Evolutionary conservation across 2,797 vertebrate genomes (phyloP), one percentile per base, ranked within the genome.

Genomic region (Myotis myotis): DNA sequence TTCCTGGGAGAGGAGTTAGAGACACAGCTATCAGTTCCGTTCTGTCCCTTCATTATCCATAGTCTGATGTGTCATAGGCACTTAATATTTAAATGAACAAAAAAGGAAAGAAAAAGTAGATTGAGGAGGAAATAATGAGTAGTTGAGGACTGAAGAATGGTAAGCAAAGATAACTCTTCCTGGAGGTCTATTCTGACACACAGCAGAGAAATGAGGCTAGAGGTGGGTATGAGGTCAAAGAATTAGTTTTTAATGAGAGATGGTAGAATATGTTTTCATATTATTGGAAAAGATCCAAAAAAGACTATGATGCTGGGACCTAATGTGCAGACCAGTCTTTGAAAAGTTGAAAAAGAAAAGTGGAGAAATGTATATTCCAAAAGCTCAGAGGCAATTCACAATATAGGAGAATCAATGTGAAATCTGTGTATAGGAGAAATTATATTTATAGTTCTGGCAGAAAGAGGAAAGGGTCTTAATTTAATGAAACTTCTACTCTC

Each of bases 41-140:
- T n/a, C n/a, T n/a, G n/a, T n/a, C n/a, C n/a, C n/a, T n/a, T n/a
- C n/a, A n/a, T n/a, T n/a, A n/a, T 68, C 23, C 41, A 91, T 86
- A 95, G 15, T 5, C 8, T 85, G 9, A 62, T 53, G 25, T 38
- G 5, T 62, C n/a, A 75, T 16, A 83, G 20, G 4, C 22, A 60
- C 87, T 96, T 75, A 68, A 38, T 38, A 74, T 23, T 95, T 93
- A 22, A 74, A 51, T 78, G 22, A 76, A 51, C 60, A 84, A 62
- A 87, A 2, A 92, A 66, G 20, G 6, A 51, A 64, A 41, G 36
- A 55, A 41, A 76, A 10, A 44, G 17, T 41, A 0, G 3, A 19
- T 19, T 93, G 38, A 60, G 9, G 49, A 51, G 49, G 11, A 57
- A 85, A 75, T 47, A 15, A 30, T 72, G 19, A 25, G 17, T n/a